A percentile compares a stretch with the other conserved stretches of the same genome.
phyloP scores from a whole-genome alignment of 2,797 vertebrate genomes.

The Sebastes miniatus region DNA sequence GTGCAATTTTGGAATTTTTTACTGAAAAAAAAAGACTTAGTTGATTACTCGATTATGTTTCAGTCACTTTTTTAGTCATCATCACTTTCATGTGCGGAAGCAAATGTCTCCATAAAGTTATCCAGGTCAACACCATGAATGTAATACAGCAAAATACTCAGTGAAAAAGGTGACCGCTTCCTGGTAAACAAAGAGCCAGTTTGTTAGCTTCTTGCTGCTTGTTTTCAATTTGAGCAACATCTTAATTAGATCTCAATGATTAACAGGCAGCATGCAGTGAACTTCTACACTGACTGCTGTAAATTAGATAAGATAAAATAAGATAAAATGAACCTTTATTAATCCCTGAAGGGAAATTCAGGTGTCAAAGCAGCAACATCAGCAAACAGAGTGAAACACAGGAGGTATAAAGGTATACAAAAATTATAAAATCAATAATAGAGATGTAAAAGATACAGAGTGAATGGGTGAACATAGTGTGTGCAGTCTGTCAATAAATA shows the following conservation, averaged over 20 bases:
- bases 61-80: neutral
- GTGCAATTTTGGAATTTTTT: neutral
- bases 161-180: neutral
- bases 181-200: neutral
- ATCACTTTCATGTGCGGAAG: neutral
- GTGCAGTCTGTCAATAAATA: no score
- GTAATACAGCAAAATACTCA: neutral
- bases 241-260: neutral
- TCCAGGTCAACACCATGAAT: neutral
- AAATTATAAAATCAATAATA: no score
- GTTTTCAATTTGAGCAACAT: neutral
- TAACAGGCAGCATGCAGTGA: neutral
- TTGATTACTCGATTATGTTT: neutral
- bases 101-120: neutral
- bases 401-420: no score
- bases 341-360: fast-evolving
- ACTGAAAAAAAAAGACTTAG: neutral
- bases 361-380: no score
- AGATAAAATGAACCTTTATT: no score
- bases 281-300: neutral
- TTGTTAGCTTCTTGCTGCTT: neutral
- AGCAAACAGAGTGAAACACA: no score
- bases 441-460: no score
- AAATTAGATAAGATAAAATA: neutral
- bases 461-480: no score